These are phyloP conservation scores for Telmatherina bonti DNA, from an alignment of 2,797 vertebrate genomes.

Conservation along the genomic window DNA sequence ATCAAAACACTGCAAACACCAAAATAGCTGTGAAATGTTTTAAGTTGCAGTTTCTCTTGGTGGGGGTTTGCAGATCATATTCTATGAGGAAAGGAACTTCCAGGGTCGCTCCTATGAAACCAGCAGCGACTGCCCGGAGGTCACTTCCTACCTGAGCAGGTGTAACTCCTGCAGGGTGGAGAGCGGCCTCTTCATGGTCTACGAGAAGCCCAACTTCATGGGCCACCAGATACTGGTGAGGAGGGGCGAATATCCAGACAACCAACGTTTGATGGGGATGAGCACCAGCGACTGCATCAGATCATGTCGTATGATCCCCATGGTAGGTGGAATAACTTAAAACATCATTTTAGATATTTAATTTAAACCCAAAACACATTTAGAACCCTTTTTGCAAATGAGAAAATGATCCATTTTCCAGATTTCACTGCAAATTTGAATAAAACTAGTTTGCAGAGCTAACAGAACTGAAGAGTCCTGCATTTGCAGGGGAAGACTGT, in stretches of 20 bases:
- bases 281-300: slow-evolving; percentile 72
- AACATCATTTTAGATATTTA: not conserved
- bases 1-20: not conserved
- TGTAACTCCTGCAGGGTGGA: too few relatives aligned
- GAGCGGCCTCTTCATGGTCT: slow-evolving; percentile 77
- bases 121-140: slow-evolving; percentile 69
- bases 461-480: too few relatives aligned
- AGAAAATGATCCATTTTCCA: not conserved
- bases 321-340: slow-evolving; percentile 45
- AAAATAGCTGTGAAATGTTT: not conserved
- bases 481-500: too few relatives aligned
- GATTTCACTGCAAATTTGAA: too few relatives aligned
- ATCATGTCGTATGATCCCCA: slow-evolving; percentile 70
- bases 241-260: slow-evolving; percentile 75
- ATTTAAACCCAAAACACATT: not conserved
- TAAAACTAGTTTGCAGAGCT: too few relatives aligned
- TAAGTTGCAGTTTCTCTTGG: too few relatives aligned
- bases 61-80: too few relatives aligned
- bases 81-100: slow-evolving; percentile 73
- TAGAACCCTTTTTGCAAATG: too few relatives aligned
- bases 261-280: slow-evolving; percentile 75
- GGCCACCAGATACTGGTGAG: slow-evolving; percentile 72
- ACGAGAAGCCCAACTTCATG: slow-evolving; percentile 72
- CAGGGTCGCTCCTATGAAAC: slow-evolving; percentile 76
- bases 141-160: slow-evolving; percentile 71